These are phyloP conservation scores for Lapara coniferarum DNA, from an alignment of 2,888 invertebrate species.

Conservation along the genomic window DNA sequence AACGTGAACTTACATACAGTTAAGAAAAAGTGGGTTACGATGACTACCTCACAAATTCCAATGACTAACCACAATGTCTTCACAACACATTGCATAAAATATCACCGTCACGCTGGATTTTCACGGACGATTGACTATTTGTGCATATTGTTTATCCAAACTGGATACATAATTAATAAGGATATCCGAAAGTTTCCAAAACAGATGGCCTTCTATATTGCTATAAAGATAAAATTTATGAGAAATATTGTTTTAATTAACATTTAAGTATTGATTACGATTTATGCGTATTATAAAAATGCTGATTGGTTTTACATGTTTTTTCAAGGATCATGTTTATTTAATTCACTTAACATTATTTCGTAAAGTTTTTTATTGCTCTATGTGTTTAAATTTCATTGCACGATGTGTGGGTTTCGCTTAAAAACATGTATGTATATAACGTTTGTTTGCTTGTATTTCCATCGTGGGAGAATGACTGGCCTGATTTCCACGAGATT, in stretches of 20 bases:
- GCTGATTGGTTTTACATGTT: not conserved
- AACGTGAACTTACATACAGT: constrained; percentile 31
- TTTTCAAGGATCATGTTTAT: not conserved
- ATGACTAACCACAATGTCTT: constrained; percentile 45
- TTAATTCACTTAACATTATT: not conserved
- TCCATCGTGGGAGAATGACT: constrained; percentile 6
- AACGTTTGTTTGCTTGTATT: constrained; percentile 8
- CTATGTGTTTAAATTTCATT: not conserved
- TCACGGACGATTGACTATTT: constrained; percentile 6
- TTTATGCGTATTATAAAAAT: not conserved
- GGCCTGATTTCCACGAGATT: constrained; percentile 19
- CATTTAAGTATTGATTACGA: constrained; percentile 1
- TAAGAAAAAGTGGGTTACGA: constrained; percentile 40
- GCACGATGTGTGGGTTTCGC: not conserved
- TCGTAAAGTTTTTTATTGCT: not conserved
- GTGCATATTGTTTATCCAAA: constrained; percentile 13
- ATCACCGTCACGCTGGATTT: constrained; percentile 2
- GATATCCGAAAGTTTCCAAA: constrained; percentile 20
- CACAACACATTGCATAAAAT: constrained; percentile 34
- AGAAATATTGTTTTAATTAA: not conserved
- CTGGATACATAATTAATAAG: constrained; percentile 20
- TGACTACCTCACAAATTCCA: constrained; percentile 39
- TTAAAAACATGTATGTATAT: not conserved
- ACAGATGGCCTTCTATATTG: constrained; percentile 13
- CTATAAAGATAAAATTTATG: too few relatives aligned